Conservation (phyloP, 2,113 vertebrate genomes). For the Trematocara zebra region DNA sequence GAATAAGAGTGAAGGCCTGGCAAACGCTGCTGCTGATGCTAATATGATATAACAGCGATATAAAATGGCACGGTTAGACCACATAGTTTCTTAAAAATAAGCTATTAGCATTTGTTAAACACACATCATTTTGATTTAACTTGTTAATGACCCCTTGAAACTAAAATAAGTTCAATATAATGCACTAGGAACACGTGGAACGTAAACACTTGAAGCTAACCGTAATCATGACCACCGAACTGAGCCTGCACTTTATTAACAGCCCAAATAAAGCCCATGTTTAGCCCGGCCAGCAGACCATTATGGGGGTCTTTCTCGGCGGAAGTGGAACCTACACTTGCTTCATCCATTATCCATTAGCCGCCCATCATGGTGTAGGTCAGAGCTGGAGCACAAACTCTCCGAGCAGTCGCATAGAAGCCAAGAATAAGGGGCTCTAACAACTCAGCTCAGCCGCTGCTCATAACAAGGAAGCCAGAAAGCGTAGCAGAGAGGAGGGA, state of each 20-base stretch:
- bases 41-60: constrained; percentile 39
- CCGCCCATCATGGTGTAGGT: constrained; percentile 59
- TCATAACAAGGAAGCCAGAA: constrained; percentile 39
- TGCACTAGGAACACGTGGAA: neutral
- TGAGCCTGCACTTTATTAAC: constrained; percentile 23
- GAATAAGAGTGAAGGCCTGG: constrained; percentile 62
- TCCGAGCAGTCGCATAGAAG: constrained; percentile 22
- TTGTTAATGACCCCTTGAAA: neutral
- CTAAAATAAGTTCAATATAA: neutral
- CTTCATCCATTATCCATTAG: constrained; percentile 73
- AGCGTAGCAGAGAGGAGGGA: constrained; percentile 38
- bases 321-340: constrained; percentile 49
- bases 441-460: constrained; percentile 4
- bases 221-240: neutral
- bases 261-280: constrained; percentile 38
- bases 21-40: constrained; percentile 36
- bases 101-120: neutral
- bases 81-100: neutral
- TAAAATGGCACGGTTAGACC: neutral
- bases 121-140: neutral
- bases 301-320: constrained; percentile 30
- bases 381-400: constrained; percentile 56
- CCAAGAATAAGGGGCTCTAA: constrained; percentile 11
- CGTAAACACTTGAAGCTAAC: neutral
- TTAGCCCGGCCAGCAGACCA: constrained; percentile 42